phyloP scores from a whole-genome alignment of 2,797 vertebrate genomes.

The Serranus cabrilla region DNA sequence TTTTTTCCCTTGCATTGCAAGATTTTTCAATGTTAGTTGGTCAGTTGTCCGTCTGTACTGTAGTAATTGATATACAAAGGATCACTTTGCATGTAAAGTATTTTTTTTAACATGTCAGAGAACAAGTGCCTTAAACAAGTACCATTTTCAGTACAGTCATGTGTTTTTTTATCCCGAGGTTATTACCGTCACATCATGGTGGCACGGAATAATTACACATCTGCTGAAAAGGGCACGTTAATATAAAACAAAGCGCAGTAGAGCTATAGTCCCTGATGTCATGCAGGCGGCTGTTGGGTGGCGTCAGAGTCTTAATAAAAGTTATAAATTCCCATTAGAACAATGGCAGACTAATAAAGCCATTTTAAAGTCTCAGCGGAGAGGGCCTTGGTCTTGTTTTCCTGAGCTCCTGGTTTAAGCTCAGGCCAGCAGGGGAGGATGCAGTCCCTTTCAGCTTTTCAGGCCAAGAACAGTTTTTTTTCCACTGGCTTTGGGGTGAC shows the following conservation, averaged over 20 bases:
- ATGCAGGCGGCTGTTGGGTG: conserved; percentile 50
- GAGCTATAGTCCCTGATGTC: conserved; percentile 57
- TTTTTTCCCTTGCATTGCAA: no score
- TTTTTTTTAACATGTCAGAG: no score
- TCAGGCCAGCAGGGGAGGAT: conserved; percentile 44
- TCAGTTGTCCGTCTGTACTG: no score
- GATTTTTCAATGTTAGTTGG: no score
- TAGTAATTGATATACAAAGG: no score
- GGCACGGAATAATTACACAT: conserved; percentile 9
- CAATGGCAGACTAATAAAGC: conserved; percentile 71
- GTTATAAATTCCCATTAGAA: conserved; percentile 58
- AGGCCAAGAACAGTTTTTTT: conserved; percentile 45
- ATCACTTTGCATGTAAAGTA: no score
- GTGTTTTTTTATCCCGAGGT: neutral
- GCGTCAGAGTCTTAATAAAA: conserved; percentile 55
- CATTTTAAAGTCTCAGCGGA: conserved; percentile 36
- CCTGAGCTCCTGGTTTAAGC: conserved; percentile 36
- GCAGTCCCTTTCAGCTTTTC: conserved; percentile 40
- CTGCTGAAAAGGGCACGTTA: conserved; percentile 22
- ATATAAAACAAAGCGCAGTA: conserved; percentile 16
- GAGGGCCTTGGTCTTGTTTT: conserved; percentile 40
- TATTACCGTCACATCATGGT: conserved; percentile 11
- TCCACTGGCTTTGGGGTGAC: conserved; percentile 37
- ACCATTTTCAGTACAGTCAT: neutral
- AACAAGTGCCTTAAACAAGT: neutral